Evolutionary conservation across 2,888 invertebrate genomes (phyloP), one percentile per base, ranked within the genome.

Genomic region (Lithophane leautieri): DNA sequence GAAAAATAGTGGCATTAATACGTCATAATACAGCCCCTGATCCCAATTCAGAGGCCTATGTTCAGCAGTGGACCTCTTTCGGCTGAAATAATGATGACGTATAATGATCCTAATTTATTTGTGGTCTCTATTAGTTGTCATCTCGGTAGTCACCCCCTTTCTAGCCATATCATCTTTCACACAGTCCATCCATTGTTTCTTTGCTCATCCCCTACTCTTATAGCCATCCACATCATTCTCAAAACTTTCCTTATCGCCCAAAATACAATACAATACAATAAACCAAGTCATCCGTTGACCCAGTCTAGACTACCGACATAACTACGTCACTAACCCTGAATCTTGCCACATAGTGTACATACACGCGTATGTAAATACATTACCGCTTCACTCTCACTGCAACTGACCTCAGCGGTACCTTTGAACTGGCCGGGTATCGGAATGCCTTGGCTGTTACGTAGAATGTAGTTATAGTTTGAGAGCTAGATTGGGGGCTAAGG

Each of bases 331-430:
- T 66, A 71, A 70, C 81, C 70, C 65, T 73, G 81, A 84, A 84
- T 83, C 75, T 82, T 82, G 82, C 63, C 42, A 52, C 61, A 71
- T 63, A 56, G 52, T 65, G 50, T 62, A 66, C 71, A 65, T 54
- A 70, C 66, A 52, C 69, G 81, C 67, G 50, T 70, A 81, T 78
- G 76, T 86, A 84, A 77, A 82, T 81, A 81, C 85, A 88, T 79
- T 85, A 85, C 81, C 68, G 72, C 34, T 81, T 82, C 90, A 87
- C 89, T 88, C 86, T 88, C 90, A 71, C 88, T 90, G 66, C 70
- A 52, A 73, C 69, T 88, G 88, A 91, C 88, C 87, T 87, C 87
- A 87, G 75, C 85, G 65, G 69, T 66, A 78, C 50, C 34, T 67
- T 34, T 34, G 70, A 34, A 56, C 70, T n/a, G n/a, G 70, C 34